Percentiles rank a stretch among this genome's conserved stretches.
Conservation (phyloP, 1,140 invertebrate genomes). For the Chrysopa pallens region DNA sequence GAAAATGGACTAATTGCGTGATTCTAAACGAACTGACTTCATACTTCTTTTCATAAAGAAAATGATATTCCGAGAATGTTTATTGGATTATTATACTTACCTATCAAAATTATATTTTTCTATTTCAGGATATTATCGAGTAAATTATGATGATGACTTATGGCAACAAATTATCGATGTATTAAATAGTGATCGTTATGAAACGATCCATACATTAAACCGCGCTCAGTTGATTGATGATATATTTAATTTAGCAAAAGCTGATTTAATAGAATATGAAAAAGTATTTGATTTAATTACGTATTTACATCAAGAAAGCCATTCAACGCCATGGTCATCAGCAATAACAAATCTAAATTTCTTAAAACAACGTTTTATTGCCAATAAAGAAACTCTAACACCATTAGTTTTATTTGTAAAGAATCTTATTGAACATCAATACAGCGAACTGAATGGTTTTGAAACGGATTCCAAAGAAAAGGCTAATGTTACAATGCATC, state of each 20-base stretch:
- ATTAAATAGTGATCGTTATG: constrained; percentile 27
- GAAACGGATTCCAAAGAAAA: constrained; percentile 2
- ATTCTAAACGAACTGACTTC: too few relatives aligned
- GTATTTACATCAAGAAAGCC: constrained; percentile 38
- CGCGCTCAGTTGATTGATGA: constrained; percentile 69
- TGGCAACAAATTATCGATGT: constrained; percentile 40
- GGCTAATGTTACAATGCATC: too few relatives aligned
- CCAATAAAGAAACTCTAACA: constrained; percentile 11
- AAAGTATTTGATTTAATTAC: constrained; percentile 33
- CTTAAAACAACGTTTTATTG: constrained; percentile 25
- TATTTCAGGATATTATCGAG: constrained; percentile 51
- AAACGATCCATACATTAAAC: constrained; percentile 45
- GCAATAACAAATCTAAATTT: constrained; percentile 32
- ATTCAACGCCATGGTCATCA: constrained; percentile 44
- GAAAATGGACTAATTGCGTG: too few relatives aligned
- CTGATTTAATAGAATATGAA: constrained; percentile 21
- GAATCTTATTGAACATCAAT: constrained; percentile 10
- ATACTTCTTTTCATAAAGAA: too few relatives aligned
- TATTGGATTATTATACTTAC: too few relatives aligned
- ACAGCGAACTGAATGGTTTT: constrained; percentile 10
- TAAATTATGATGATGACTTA: constrained; percentile 50
- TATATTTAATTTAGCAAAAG: constrained; percentile 38
- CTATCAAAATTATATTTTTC: not conserved
- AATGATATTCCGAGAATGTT: too few relatives aligned
- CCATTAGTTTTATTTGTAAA: constrained; percentile 6